phyloP scores from a whole-genome alignment of 1,140 invertebrate species.

The Maniola jurtina region DNA sequence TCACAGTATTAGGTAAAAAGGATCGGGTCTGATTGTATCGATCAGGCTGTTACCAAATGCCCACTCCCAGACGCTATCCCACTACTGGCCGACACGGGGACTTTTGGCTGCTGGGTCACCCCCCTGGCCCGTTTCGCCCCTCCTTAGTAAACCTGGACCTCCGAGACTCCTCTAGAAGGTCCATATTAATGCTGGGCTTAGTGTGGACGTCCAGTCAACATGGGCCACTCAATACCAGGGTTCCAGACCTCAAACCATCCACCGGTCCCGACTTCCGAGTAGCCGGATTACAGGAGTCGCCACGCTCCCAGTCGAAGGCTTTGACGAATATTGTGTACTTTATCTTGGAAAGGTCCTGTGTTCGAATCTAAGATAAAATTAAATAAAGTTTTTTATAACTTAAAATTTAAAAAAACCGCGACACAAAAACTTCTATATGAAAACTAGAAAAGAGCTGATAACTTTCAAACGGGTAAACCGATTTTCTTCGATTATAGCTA shows the following conservation, averaged over 20 bases:
- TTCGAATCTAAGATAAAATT: too few relatives aligned
- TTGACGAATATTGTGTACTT: neutral
- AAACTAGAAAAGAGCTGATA: too few relatives aligned
- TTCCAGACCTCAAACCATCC: constrained; percentile 93
- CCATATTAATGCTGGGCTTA: constrained; percentile 97
- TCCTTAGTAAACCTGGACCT: constrained; percentile 85
- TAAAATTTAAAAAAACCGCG: too few relatives aligned
- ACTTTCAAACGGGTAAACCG: too few relatives aligned
- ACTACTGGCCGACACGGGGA: constrained; percentile 65
- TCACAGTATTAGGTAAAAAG: too few relatives aligned
- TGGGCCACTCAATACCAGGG: constrained; percentile 77
- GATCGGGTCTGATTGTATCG: constrained; percentile 91
- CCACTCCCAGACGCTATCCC: constrained; percentile 92
- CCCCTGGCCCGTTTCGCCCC: constrained; percentile 91
- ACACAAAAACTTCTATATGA: too few relatives aligned
- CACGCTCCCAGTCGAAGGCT: constrained; percentile 87
- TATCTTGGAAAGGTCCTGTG: too few relatives aligned
- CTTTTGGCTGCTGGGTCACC: constrained; percentile 86
- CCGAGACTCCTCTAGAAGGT: constrained; percentile 87
- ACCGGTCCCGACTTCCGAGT: constrained; percentile 90
- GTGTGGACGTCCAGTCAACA: constrained; percentile 92
- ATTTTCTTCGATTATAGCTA: too few relatives aligned
- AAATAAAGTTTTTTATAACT: too few relatives aligned
- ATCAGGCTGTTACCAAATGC: constrained; percentile 88
- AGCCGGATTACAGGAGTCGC: constrained; percentile 96